These are phyloP conservation scores for Macroglossus sobrinus DNA, from an alignment of 2,113 vertebrate species.

Conservation along the genomic window DNA sequence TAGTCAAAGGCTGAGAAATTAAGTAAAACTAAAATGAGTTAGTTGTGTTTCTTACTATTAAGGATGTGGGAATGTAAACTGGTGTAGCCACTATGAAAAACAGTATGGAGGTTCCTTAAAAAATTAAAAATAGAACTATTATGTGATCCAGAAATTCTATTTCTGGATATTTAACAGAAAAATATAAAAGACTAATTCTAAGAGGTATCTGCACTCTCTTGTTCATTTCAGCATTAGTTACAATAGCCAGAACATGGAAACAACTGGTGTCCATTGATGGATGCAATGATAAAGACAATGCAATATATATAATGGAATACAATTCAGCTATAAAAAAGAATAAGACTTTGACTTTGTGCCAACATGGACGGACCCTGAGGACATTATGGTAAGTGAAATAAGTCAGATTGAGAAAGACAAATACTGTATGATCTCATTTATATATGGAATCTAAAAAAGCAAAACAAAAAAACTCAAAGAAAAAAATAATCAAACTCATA, in stretches of 20 bases:
- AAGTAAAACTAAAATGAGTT: neutral
- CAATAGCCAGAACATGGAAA: neutral
- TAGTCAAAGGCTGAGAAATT: neutral
- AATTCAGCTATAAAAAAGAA: neutral
- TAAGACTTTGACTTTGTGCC: neutral
- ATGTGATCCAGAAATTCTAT: neutral
- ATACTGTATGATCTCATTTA: neutral
- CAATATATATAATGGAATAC: neutral
- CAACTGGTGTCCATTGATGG: neutral
- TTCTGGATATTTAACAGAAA: neutral
- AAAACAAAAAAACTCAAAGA: neutral
- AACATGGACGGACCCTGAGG: neutral
- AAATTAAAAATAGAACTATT: neutral
- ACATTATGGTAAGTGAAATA: neutral
- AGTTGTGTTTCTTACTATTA: neutral
- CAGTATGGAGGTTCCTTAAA: neutral
- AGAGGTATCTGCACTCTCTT: neutral
- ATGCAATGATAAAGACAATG: neutral
- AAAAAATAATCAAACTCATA: neutral
- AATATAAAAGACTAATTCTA: neutral
- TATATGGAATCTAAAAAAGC: neutral
- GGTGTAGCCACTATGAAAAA: neutral
- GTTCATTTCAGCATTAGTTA: neutral
- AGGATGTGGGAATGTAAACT: neutral
- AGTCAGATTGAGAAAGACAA: neutral